These are phyloP conservation scores for Chlorops oryzae DNA, from an alignment of 1,140 invertebrate species.

Conservation along the genomic window DNA sequence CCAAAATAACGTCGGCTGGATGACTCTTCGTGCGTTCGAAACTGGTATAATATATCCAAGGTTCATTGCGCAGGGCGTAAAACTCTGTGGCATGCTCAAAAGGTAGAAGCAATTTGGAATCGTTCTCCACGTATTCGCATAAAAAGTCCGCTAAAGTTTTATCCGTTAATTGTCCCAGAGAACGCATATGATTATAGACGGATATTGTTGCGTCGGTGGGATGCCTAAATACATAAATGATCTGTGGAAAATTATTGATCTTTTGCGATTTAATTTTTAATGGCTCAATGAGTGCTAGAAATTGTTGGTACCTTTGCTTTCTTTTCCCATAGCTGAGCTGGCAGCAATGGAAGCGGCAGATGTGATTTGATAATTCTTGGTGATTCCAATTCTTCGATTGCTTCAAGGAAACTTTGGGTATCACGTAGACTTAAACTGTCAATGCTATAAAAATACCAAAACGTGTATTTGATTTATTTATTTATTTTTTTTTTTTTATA, in stretches of 20 bases:
- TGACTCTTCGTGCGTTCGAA: slow-evolving; percentile 62
- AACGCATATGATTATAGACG: slow-evolving; percentile 67
- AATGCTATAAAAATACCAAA: background rate
- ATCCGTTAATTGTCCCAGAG: slow-evolving; percentile 49
- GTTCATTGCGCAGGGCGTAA: slow-evolving; percentile 60
- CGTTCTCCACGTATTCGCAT: background rate
- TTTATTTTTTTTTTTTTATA: too few relatives aligned
- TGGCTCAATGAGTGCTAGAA: background rate
- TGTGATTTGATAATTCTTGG: slow-evolving; percentile 62
- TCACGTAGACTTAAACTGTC: background rate
- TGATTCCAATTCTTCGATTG: slow-evolving; percentile 10
- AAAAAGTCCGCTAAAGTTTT: slow-evolving; percentile 2
- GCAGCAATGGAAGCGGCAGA: slow-evolving; percentile 56
- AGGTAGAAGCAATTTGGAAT: background rate
- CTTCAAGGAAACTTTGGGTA: too few relatives aligned
- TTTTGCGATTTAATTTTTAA: background rate
- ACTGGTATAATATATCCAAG: slow-evolving; percentile 71
- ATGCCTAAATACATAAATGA: slow-evolving; percentile 71
- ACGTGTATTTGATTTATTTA: too few relatives aligned
- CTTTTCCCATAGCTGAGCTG: slow-evolving; percentile 48
- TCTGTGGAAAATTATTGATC: slow-evolving; percentile 14
- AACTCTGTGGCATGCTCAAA: slow-evolving; percentile 64
- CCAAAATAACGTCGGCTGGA: slow-evolving; percentile 22
- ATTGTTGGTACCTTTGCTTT: slow-evolving; percentile 50
- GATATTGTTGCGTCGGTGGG: slow-evolving; percentile 78